These are phyloP conservation scores for Callopanchax toddi DNA, from an alignment of 2,113 vertebrate species.

Conservation along the genomic window DNA sequence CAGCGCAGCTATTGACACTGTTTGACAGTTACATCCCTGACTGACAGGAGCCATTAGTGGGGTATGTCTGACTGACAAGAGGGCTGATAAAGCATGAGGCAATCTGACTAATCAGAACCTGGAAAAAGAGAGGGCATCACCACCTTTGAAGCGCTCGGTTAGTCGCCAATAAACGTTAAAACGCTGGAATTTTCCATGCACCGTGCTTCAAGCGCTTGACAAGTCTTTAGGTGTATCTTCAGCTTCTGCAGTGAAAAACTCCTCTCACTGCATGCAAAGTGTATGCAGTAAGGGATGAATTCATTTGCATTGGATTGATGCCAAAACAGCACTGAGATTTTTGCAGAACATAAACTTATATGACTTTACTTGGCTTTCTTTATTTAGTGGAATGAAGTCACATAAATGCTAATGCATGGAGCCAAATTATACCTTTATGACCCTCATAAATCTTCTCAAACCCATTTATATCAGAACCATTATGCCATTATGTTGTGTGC, in stretches of 20 bases:
- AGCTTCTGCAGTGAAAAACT: slow-evolving; percentile 8
- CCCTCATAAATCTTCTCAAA: neutral
- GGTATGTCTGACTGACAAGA: slow-evolving; percentile 65
- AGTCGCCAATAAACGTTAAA: slow-evolving; percentile 29
- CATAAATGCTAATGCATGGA: neutral
- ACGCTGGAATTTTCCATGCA: slow-evolving; percentile 42
- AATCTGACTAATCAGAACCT: slow-evolving; percentile 60
- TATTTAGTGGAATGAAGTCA: slow-evolving; percentile 8
- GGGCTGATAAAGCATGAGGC: slow-evolving; percentile 68
- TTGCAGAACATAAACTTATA: slow-evolving; percentile 28
- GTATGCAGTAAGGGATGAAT: slow-evolving; percentile 4
- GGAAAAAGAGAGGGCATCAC: slow-evolving; percentile 20
- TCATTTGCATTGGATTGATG: slow-evolving; percentile 17
- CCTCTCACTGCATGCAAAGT: neutral
- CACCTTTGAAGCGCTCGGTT: slow-evolving; percentile 46
- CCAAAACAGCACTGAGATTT: slow-evolving; percentile 13
- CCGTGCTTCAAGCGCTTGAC: slow-evolving; percentile 26
- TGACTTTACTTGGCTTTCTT: slow-evolving; percentile 8
- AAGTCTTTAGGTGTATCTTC: slow-evolving; percentile 41
- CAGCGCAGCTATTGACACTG: slow-evolving; percentile 53
- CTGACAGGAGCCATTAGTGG: slow-evolving; percentile 70
- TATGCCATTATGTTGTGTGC: neutral
- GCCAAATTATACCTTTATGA: neutral
- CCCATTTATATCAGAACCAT: neutral
- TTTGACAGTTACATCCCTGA: slow-evolving; percentile 71